Base-by-base conservation (phyloP, 1,140 invertebrate genomes). In the Berghia stephanieae region DNA sequence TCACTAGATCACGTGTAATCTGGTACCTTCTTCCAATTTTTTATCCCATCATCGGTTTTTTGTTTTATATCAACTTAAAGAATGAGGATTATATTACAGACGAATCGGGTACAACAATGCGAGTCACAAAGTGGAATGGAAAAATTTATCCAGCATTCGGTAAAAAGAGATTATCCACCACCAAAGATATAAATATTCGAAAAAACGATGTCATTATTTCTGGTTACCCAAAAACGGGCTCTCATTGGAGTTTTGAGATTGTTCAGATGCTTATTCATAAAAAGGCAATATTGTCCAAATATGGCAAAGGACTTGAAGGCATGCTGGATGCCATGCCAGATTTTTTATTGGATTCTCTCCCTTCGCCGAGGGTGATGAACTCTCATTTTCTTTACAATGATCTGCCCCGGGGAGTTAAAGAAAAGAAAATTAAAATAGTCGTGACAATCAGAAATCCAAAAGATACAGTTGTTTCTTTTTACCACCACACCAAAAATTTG, bases 211-310 rank as follows among this genome's bases (percentile, higher is more conserved):
- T 73, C n/a, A 36, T 73, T 1, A 10, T 73, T 5, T 73, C 46
- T 43, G 40, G 70, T 40, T 73, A 73, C 21, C 70, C 70, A 73
- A 73, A 73, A 57, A 21, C 70, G 5, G 70, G 70, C 34, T 52
- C 36, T 38, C 70, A 73, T 36, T 73, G 70, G 70, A 16, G 52
- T 13, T 40, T 55, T 42, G 70, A 73, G 24, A 55, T 73, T 31
- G 3, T 73, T 27, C 70, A 73, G 36, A 55, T 57, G 70, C 13
- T 73, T 24, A 18, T 73, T 1, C 52, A 21, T 27, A 34, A 34
- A 13, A 34, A 55, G 34, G 13, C 49, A 16, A 27, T n/a, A 2
- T 13, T 73, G 44, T 36, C 70, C 5, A 34, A 24, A 2, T 21
- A 16, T 13, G 70, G 70, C 8, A 73, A 73, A 40, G 70, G 57